A percentile compares a stretch with the other conserved stretches of the same genome.
Evolutionary conservation across 2,797 vertebrate species (phyloP).

Genomic region (Micromesistius poutassou): DNA sequence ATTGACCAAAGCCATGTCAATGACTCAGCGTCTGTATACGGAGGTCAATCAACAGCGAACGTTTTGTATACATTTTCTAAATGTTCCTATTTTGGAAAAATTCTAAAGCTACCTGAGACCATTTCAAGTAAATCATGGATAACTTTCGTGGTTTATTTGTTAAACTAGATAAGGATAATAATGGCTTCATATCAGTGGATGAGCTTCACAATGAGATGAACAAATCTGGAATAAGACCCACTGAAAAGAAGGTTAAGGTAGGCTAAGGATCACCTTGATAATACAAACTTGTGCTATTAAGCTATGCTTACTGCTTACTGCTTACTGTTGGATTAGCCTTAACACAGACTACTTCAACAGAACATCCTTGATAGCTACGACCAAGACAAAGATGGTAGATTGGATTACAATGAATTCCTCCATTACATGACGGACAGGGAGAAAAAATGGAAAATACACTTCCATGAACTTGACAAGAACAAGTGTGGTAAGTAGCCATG

Average conservation of each 20-base stretch:
- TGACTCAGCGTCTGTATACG: conserved; percentile 60
- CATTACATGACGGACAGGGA: conserved; percentile 75
- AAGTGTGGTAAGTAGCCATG: conserved; percentile 65
- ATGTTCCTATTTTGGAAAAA: not conserved
- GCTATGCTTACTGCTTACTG: not conserved
- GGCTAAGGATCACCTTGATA: not conserved
- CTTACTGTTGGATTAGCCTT: not conserved
- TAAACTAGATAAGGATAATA: conserved; percentile 70
- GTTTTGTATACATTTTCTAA: not conserved
- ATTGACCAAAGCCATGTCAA: conserved; percentile 3
- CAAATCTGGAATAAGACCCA: conserved; percentile 68
- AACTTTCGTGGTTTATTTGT: conserved; percentile 67
- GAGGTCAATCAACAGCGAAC: conserved; percentile 17
- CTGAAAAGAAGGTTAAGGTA: conserved; percentile 69
- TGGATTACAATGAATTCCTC: conserved; percentile 75
- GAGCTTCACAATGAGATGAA: conserved; percentile 73
- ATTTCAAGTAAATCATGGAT: conserved; percentile 57
- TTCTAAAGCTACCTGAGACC: not conserved
- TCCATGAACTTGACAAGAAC: conserved; percentile 74
- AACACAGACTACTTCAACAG: conserved; percentile 37
- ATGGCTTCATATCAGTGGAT: conserved; percentile 68
- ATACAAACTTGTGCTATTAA: not conserved
- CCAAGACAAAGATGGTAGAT: conserved; percentile 64
- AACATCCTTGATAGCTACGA: conserved; percentile 68
- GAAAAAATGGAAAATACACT: conserved; percentile 76